Evolutionary conservation across 2,888 invertebrate genomes (phyloP), one percentile per base, ranked within the genome.

Genomic region (Laothoe populi): DNA sequence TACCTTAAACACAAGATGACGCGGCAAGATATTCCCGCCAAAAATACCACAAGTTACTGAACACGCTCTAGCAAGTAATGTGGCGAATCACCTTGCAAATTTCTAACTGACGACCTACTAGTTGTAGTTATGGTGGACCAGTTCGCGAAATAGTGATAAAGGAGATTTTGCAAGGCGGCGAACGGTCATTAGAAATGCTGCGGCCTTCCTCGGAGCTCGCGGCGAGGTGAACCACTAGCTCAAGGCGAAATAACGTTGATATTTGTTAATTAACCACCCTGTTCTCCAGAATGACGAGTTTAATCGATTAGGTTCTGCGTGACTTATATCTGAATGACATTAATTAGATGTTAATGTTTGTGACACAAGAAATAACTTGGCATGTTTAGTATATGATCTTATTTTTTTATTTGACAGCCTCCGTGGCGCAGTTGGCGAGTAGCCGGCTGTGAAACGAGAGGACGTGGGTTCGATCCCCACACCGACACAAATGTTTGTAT

Each of bases 151-250:
- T 76, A 71, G 70, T 68, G 77, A 81, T 82, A 81, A 79, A 79
- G 72, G 77, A 75, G 75, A 76, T 81, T 78, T 81, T 76, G 77
- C 81, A 84, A 86, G 81, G 78, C 78, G 66, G 73, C 70, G 73
- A 77, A 69, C 68, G 73, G 77, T 79, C 78, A 84, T 90, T 88
- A 88, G 88, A 88, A 86, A 89, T 86, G 84, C 78, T 77, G 70
- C 78, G 87, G 84, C 91, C 90, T 90, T 88, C 86, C 83, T 82
- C 77, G 70, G 76, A 74, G 77, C 75, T 79, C 68, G 75, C 70
- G 70, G 77, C 88, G 88, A 91, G 89, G 90, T 87, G 80, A 91
- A 81, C 87, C 74, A 81, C 81, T 83, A 79, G 73, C 81, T 86
- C 89, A 89, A 90, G 90, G 89, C 77, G 71, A 88, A 77, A 82